Evolutionary conservation across 2,888 invertebrate species (phyloP).

Genomic region (Drosophila mercatorum): DNA sequence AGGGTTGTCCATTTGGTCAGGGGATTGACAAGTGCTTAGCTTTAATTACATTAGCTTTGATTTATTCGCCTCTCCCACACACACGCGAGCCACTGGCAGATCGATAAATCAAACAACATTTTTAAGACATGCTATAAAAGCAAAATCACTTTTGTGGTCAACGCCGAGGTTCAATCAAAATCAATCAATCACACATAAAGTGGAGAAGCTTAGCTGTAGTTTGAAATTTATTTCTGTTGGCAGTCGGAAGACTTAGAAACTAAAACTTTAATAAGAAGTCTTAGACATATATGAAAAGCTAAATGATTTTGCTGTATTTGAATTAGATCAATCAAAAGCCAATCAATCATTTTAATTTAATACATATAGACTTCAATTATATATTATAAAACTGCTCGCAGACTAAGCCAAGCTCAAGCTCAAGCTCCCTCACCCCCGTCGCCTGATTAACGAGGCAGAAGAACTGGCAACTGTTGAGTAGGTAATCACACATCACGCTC

Average conservation of each 20-base stretch:
- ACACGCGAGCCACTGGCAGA: conserved; percentile 37
- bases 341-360: not conserved
- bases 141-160: not conserved
- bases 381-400: not conserved
- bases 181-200: not conserved
- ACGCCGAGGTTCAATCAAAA: not conserved
- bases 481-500: conserved; percentile 22
- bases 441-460: not conserved
- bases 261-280: too few relatives aligned
- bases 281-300: not conserved
- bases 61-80: conserved; percentile 48
- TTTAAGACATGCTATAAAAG: not conserved
- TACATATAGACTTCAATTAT: not conserved
- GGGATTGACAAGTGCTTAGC: conserved; percentile 56
- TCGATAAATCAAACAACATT: not conserved
- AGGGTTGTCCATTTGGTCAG: conserved; percentile 13
- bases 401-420: not conserved
- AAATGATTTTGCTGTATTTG: too few relatives aligned
- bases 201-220: not conserved
- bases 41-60: conserved; percentile 69
- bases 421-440: too few relatives aligned
- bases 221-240: too few relatives aligned
- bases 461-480: conserved; percentile 7
- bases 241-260: too few relatives aligned
- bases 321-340: not conserved